Base-by-base conservation (phyloP, 1,140 invertebrate species). In the Lucilia sericata region DNA sequence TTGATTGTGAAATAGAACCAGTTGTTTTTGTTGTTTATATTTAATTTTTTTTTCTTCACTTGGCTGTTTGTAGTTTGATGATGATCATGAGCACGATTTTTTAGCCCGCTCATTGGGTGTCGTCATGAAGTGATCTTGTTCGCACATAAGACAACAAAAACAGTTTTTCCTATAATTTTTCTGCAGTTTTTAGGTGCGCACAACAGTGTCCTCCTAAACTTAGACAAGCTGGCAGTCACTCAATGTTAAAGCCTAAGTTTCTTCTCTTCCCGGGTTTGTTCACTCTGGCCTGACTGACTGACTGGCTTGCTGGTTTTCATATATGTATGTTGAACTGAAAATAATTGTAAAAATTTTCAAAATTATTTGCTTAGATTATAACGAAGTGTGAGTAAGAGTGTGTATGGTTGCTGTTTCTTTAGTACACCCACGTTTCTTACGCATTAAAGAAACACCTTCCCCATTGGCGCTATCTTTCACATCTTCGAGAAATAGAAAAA, bases 41-140 rank as follows among this genome's bases (percentile, higher is more conserved):
- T 42, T 25, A 51, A 21, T 10, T 19, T 25, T 80, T 70, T 76
- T 76, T 76, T 42, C 17, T 76, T 76, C 25, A 30, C 13, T 34
- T 76, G 36, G 34, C 74, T 36, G 74, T 36, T 42, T 42, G 42
- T 7, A 42, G 42, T 42, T 42, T 42, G 74, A 21, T 80, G 76
- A 80, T 80, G 42, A 80, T 80, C 76, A 80, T 49, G 76, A 30
- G 76, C 76, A 80, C 76, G 76, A 80, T 80, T 80, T 30, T 80
- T 49, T 49, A 49, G 47, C n/a, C 65, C 76, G 76, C 76, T 80
- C 76, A 80, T 80, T 80, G 76, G 76, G 76, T 80, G 76, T 80
- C 76, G 76, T 80, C 76, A 80, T 80, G 76, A 80, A 80, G 76
- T 80, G 76, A 80, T 80, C 76, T 80, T 80, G 76, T 80, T 80